These are phyloP conservation scores for Naja naja DNA, from an alignment of 2,113 vertebrate species.

Conservation along the genomic window DNA sequence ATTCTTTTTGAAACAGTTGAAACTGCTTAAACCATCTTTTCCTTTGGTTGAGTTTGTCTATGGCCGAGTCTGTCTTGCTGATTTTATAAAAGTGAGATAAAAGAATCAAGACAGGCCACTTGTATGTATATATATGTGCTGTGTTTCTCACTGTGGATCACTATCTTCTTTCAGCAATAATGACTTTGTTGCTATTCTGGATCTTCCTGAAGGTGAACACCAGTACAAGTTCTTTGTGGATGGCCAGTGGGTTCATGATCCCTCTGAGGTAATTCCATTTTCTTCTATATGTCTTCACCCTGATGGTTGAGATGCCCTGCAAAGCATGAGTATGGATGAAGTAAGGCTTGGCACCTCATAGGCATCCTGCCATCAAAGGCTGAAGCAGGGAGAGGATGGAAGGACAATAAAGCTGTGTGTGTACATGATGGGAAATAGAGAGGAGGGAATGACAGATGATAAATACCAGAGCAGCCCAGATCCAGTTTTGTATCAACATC, in stretches of 20 bases:
- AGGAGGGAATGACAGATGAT: background rate
- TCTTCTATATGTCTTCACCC: background rate
- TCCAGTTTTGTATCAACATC: background rate
- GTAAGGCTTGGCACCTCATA: background rate
- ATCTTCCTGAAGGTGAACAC: constrained; percentile 95
- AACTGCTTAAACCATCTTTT: background rate
- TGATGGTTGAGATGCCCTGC: background rate
- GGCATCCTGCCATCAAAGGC: no score
- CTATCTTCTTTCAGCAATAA: constrained; percentile 82
- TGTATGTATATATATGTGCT: background rate
- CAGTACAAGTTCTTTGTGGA: constrained; percentile 99
- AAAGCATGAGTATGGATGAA: no score
- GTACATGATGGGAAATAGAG: background rate
- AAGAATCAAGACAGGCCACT: background rate
- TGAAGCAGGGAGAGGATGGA: no score
- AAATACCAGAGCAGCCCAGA: background rate
- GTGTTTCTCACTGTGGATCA: background rate
- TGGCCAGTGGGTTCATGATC: constrained; percentile 96
- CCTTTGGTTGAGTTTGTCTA: background rate
- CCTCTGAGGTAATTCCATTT: constrained; percentile 82
- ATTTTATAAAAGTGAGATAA: background rate
- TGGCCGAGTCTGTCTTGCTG: background rate
- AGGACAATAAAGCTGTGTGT: background rate
- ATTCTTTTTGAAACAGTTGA: background rate
- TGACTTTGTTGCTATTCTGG: constrained; percentile 95